Evolutionary conservation across 2,888 invertebrate species (phyloP).

Genomic region (Melanchra persicariae): DNA sequence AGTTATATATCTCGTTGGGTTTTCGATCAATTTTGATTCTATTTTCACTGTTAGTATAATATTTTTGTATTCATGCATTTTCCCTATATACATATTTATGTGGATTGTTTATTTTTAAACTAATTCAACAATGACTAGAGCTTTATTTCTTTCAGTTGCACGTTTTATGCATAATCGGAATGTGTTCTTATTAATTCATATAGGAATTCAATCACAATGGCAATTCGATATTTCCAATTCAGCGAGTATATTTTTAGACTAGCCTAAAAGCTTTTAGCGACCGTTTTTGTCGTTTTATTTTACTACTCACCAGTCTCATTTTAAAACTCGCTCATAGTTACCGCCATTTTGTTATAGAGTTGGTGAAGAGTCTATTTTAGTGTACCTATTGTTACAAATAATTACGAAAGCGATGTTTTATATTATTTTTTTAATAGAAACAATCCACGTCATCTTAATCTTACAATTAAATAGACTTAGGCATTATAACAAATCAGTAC

Average conservation of each 20-base stretch:
- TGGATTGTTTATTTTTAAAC: too few species aligned
- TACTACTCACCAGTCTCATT: not conserved
- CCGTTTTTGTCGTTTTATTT: not conserved
- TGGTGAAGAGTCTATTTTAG: too few species aligned
- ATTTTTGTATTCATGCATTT: too few species aligned
- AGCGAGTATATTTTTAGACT: not conserved
- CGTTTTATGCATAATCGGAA: not conserved
- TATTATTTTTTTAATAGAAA: too few species aligned
- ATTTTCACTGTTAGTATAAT: too few species aligned
- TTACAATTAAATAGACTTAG: too few species aligned
- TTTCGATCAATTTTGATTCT: too few species aligned
- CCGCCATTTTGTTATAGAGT: not conserved
- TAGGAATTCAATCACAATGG: not conserved
- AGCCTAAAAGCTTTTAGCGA: not conserved
- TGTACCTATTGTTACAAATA: constrained; percentile 1
- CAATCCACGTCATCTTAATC: too few species aligned
- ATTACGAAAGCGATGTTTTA: too few species aligned
- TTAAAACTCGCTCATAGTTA: not conserved
- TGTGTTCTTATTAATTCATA: not conserved
- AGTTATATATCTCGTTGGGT: too few species aligned
- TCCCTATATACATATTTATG: not conserved
- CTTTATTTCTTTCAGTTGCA: not conserved
- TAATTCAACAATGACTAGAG: not conserved
- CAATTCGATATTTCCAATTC: not conserved
- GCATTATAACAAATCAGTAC: too few species aligned